Evolutionary conservation across 2,113 vertebrate genomes (phyloP), one percentile per base, ranked within the genome.

Genomic region (Mastomys natalensis): DNA sequence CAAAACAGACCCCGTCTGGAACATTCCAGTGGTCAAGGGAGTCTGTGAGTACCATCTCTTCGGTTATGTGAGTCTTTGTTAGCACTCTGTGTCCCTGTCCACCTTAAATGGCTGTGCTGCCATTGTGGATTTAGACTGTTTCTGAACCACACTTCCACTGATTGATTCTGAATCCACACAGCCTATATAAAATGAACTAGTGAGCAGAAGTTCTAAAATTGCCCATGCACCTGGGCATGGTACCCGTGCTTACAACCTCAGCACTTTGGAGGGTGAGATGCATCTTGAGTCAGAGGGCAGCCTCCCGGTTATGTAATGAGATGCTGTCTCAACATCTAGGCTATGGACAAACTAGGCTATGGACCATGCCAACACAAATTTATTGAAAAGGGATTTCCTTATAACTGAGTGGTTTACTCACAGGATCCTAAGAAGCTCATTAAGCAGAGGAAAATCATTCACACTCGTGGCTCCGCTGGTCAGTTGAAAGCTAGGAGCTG

Each of bases 11-110:
- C 31, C 43, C 43, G 31, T 40, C 3, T 3, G 10, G 17, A 60
- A 7, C 19, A 37, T 6, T 0, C 4, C 9, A 9, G 2, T 34
- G 26, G n/a, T n/a, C n/a, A 43, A 16, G 73, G 5, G n/a, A 10
- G 15, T 1, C 2, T 7, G 51, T n/a, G 26, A 7, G 3, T 13
- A 12, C 17, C 31, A 3, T 48, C 48, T 29, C 37, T 24, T 21
- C 37, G 40, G 4, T 85, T 22, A 48, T 43, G 1, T 4, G 2
- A 29, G 16, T 22, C 26, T 51, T 2, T 2, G 24, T 51, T 5
- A 62, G 2, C n/a, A 21, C 5, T 2, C 4, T 9, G 7, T 37
- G 55, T 13, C 77, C n/a, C 0, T 5, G 48, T 31, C 34, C 15
- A 58, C 53, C 82, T 55, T 58, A 0, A 0, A 11, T 8, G n/a